Evolutionary conservation across 2,888 invertebrate genomes (phyloP).

Genomic region (Creontiades dilutus): DNA sequence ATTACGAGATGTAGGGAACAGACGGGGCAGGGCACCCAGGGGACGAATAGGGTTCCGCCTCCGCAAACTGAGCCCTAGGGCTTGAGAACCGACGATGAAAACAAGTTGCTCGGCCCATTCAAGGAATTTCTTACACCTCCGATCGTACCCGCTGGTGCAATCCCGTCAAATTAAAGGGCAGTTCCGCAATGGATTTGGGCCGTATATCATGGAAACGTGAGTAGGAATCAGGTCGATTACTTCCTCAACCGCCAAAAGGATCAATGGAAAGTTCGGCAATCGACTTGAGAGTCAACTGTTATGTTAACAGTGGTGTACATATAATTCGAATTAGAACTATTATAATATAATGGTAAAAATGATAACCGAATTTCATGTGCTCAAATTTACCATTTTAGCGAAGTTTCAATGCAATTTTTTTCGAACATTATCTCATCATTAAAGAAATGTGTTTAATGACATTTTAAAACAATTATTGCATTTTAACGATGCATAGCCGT

Average conservation of each 20-base stretch:
- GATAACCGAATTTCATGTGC: too few species aligned
- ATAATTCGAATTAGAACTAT: too few species aligned
- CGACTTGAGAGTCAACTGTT: too few species aligned
- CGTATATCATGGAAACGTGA: neutral
- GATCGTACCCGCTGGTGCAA: conserved; percentile 9
- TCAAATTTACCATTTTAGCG: too few species aligned
- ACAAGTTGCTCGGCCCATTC: conserved; percentile 23
- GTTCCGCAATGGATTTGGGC: neutral
- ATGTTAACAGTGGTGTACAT: too few species aligned
- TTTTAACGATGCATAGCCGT: too few species aligned
- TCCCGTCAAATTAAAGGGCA: conserved; percentile 34
- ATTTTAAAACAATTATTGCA: too few species aligned
- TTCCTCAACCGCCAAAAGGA: neutral
- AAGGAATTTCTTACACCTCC: neutral
- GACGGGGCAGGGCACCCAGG: conserved; percentile 34
- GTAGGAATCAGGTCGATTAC: neutral
- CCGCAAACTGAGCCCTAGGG: conserved; percentile 12
- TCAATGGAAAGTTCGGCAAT: too few species aligned
- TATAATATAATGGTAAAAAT: too few species aligned
- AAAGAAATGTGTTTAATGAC: too few species aligned
- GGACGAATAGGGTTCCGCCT: conserved; percentile 38
- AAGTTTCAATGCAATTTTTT: too few species aligned
- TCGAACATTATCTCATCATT: too few species aligned
- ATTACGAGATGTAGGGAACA: neutral
- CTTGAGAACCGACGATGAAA: conserved; percentile 41